Evolutionary conservation across 2,797 vertebrate genomes (phyloP).

Genomic region (Corythornis leucogaster): DNA sequence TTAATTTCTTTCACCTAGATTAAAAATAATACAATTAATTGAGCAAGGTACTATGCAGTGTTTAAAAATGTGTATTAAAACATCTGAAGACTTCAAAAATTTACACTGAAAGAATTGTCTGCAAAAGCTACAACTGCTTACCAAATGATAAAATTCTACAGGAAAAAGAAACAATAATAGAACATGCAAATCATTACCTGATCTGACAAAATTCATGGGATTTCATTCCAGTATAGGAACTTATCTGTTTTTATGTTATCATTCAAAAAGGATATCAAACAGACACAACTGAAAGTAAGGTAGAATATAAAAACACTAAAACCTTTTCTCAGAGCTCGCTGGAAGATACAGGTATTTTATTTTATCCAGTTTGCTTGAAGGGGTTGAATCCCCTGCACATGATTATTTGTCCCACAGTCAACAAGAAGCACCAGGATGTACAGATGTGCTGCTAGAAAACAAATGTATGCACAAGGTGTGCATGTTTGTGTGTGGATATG

Average conservation of each 20-base stretch:
- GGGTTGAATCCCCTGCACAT: not conserved
- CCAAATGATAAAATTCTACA: not conserved
- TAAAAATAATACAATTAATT: conserved; percentile 27
- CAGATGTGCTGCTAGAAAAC: not conserved
- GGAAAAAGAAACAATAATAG: not conserved
- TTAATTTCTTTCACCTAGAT: conserved; percentile 18
- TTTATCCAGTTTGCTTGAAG: not conserved
- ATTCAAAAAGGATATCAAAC: not conserved
- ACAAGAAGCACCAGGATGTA: not conserved
- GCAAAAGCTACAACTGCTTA: not conserved
- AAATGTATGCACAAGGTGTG: too few relatives aligned
- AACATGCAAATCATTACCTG: not conserved
- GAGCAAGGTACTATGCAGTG: not conserved
- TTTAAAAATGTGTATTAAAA: not conserved
- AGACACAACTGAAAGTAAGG: not conserved
- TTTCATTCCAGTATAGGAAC: not conserved
- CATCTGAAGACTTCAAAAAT: not conserved
- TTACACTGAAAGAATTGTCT: not conserved
- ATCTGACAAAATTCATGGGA: not conserved
- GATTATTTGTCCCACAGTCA: not conserved
- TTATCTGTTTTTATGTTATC: not conserved
- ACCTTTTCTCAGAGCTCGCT: not conserved
- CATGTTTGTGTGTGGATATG: not conserved
- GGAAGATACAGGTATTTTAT: not conserved
- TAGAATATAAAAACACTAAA: not conserved